Conservation (phyloP, 2,888 invertebrate genomes). For the Rugalucina vietnamica region DNA sequence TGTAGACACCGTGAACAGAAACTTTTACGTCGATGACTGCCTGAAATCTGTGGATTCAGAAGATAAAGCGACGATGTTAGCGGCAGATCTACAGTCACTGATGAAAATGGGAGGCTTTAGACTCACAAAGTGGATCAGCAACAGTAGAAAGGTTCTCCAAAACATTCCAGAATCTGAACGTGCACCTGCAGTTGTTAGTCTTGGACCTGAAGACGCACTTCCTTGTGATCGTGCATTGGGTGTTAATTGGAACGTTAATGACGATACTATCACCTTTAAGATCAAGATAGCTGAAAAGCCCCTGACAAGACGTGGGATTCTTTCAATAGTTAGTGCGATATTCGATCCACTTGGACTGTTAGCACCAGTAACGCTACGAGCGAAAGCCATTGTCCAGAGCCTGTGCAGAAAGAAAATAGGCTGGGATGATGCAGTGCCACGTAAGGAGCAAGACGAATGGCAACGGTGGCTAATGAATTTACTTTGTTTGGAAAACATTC, state of each 20-base stretch:
- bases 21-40: conserved; percentile 39
- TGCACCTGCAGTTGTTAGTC: conserved; percentile 14
- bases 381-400: neutral
- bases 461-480: neutral
- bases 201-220: neutral
- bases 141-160: conserved; percentile 31
- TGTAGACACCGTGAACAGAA: conserved; percentile 26
- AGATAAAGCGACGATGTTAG: conserved; percentile 21
- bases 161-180: conserved; percentile 37
- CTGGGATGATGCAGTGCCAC: neutral
- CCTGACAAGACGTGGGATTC: neutral
- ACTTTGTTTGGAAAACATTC: neutral
- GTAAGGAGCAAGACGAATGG: neutral
- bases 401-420: neutral
- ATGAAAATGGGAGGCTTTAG: conserved; percentile 40
- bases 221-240: neutral
- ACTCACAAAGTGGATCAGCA: conserved; percentile 43
- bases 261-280: neutral
- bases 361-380: neutral
- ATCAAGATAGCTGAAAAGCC: neutral
- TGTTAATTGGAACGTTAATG: neutral
- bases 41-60: conserved; percentile 38
- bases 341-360: neutral
- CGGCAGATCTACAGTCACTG: conserved; percentile 32
- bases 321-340: neutral